Evolutionary conservation across 2,797 vertebrate genomes (phyloP).

Genomic region (Scleropages formosus): DNA sequence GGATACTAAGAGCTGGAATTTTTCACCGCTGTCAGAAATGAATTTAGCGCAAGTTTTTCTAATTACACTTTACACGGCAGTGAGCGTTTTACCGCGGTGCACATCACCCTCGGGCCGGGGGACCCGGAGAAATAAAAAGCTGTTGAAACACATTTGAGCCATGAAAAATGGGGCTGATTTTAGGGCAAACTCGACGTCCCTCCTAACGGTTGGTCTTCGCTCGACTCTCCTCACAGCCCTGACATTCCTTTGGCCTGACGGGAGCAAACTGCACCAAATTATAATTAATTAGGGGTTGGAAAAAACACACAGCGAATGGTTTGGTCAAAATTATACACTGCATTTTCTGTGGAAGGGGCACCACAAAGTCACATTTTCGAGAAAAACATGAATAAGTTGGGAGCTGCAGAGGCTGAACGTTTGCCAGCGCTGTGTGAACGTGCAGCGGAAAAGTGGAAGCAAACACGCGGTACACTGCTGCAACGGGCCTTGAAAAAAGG

Average conservation of each 20-base stretch:
- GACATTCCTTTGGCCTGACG: conserved; percentile 77
- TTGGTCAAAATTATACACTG: conserved; percentile 76
- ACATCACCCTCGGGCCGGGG: conserved; percentile 15
- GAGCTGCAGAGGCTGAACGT: conserved; percentile 1
- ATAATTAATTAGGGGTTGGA: conserved; percentile 81
- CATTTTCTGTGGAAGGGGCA: conserved; percentile 68
- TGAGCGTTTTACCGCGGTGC: neutral
- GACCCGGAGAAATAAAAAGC: conserved; percentile 24
- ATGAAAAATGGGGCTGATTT: conserved; percentile 26
- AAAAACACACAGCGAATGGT: conserved; percentile 75
- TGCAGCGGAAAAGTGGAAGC: conserved; percentile 17
- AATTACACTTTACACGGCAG: conserved; percentile 2
- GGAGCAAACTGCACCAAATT: conserved; percentile 71
- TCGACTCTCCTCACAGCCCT: conserved; percentile 53
- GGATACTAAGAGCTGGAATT: neutral
- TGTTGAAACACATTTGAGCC: conserved; percentile 19
- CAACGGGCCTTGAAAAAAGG: neutral
- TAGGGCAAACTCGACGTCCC: conserved; percentile 29
- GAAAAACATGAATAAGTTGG: conserved; percentile 45
- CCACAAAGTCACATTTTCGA: conserved; percentile 63
- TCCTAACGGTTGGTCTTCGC: conserved; percentile 32
- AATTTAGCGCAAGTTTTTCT: conserved; percentile 17
- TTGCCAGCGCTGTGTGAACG: conserved; percentile 3
- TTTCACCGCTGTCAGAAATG: conserved; percentile 1
- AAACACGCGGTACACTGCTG: too few relatives aligned